These are phyloP conservation scores for Capitulum mitella DNA, from an alignment of 2,888 invertebrate species.

Conservation along the genomic window DNA sequence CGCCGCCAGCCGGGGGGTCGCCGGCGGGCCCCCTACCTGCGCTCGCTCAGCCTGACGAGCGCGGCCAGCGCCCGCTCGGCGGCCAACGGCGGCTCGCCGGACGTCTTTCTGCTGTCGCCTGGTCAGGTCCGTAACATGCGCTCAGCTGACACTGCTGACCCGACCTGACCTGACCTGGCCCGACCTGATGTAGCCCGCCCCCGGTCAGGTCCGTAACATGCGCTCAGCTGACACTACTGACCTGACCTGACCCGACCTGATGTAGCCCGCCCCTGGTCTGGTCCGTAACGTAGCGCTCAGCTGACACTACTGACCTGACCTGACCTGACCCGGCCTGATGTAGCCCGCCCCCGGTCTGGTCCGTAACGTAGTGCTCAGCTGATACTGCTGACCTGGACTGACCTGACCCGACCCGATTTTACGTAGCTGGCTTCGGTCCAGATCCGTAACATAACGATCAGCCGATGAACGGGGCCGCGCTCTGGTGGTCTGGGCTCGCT, in stretches of 20 bases:
- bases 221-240: neutral
- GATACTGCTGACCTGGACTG: neutral
- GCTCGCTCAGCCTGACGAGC: slow-evolving; percentile 10
- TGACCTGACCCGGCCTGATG: no score
- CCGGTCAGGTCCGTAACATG: neutral
- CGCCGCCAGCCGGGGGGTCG: neutral
- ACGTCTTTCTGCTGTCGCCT: neutral
- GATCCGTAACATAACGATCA: no score
- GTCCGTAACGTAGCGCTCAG: slow-evolving; percentile 3
- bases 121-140: neutral
- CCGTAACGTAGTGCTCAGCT: neutral
- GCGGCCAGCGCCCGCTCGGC: neutral
- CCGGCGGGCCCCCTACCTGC: neutral
- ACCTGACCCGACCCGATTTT: no score
- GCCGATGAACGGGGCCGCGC: no score
- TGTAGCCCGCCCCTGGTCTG: no score
- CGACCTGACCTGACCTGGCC: neutral
- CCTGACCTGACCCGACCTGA: neutral
- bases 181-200: no score
- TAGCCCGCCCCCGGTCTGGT: neutral
- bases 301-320: neutral
- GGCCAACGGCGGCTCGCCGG: neutral
- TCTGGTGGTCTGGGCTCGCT: no score
- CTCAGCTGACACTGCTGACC: neutral
- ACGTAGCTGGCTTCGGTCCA: no score